Base-by-base conservation (phyloP, 2,797 vertebrate genomes). In the Nannoperca australis region DNA sequence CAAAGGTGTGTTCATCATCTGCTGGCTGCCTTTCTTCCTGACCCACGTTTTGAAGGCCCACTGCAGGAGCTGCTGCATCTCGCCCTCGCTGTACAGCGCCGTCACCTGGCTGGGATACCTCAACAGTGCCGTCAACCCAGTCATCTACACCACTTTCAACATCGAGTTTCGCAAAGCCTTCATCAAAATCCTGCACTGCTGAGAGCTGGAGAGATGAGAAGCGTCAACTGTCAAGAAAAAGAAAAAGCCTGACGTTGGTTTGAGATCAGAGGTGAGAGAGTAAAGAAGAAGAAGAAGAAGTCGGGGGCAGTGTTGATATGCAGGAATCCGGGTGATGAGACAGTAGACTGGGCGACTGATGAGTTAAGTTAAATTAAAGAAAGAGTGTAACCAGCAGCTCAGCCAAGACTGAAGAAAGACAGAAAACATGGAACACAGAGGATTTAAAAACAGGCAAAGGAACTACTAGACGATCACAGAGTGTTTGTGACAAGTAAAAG, bases 91-190 rank as follows among this genome's bases (percentile, higher is more conserved):
- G 55, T 95, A 95, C 91, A 95, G 94, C 51, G 91, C 91, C 0
- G 94, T 94, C 89, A 95, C 94, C 54, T 95, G 95, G 95, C 93
- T 95, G 68, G 94, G 94, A 3, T 95, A 95, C 72, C 90, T 95
- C 80, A 95, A 95, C 90, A 95, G 95, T 7, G 94, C 95, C 0
- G 94, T 95, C 83, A 95, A 95, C 89, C 95, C 95, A 1, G 91
- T 95, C 90, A 95, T 95, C 88, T 95, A 95, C 90, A 95, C 94
- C 84, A 95, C 95, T 15, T 95, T 95, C 91, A 95, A 95, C 92
- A 93, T 95, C 6, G 95, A 95, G 83, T 95, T 95, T 79, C 93
- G 95, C 71, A 94, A 94, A 78, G 94, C 95, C 86, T 95, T 95
- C 90, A 94, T 95, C 82, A 95, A 95, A 79, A 95, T 95, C 88